Base-by-base conservation (phyloP, 2,888 invertebrate genomes). In the Creontiades dilutus region DNA sequence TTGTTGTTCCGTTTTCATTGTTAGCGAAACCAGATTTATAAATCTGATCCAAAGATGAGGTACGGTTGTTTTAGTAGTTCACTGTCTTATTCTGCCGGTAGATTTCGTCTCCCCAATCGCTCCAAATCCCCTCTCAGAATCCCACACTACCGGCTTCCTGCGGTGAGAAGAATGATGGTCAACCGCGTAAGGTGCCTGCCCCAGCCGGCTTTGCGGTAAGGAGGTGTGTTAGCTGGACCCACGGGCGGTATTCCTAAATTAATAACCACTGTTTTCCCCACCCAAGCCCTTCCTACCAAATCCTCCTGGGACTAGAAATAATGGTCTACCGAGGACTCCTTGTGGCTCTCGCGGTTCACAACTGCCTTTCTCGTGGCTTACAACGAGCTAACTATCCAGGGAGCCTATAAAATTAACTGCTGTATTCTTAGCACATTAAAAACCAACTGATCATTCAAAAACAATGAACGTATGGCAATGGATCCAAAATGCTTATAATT, bases 181-280 rank as follows among this genome's bases (percentile, higher is more conserved):
- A 23, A 68, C 68, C 68, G 68, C 68, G 23, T 7, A 68, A 68
- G 68, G 68, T 68, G 68, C 68, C 61, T 12, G 68, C 37, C 37
- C 37, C 37, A 37, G 68, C 23, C 19, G 68, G 68, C 23, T 23
- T 68, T 23, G 68, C 7, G 68, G 68, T 68, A 23, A 23, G 68
- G 23, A 68, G 68, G 68, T 68, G 68, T 68, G 68, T 52, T 52
- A 52, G 52, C 14, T 12, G 52, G 52, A 11, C 68, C 68, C 68
- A 68, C 23, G 68, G 68, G 68, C 68, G 68, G 68, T 23, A 68
- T 68, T 68, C 68, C 68, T 68, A 23, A 68, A 68, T 68, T 68
- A 68, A 68, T 68, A 68, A 68, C 68, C 12, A 68, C 68, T 68
- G 68, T 23, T 23, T 23, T 23, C 68, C 23, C 68, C 68, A 11